These are phyloP conservation scores for Engystomops pustulosus DNA, from an alignment of 2,113 vertebrate species.

Conservation along the genomic window DNA sequence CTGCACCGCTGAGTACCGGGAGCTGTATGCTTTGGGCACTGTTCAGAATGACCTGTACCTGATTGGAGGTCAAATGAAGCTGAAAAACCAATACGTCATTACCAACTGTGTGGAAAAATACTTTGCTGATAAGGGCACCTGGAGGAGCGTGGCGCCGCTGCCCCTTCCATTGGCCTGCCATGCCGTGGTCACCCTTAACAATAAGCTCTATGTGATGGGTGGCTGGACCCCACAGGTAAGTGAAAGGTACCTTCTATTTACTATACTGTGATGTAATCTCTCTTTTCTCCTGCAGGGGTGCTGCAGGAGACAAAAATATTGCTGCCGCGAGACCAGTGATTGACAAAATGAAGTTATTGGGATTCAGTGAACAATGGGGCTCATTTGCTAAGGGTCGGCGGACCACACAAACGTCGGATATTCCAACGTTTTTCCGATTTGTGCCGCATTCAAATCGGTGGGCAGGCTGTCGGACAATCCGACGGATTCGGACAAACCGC, in stretches of 20 bases:
- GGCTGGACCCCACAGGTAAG: slow-evolving; percentile 95
- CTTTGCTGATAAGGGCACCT: slow-evolving; percentile 82
- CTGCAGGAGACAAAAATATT: not conserved
- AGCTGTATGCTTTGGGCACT: slow-evolving; percentile 86
- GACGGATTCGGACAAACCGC: too few species aligned
- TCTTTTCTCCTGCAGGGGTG: not conserved
- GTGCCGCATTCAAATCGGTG: too few species aligned
- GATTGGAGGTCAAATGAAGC: slow-evolving; percentile 92
- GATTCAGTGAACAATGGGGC: too few species aligned
- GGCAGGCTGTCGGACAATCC: too few species aligned
- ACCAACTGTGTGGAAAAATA: slow-evolving; percentile 92
- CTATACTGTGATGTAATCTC: not conserved
- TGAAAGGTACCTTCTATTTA: too few species aligned
- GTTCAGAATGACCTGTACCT: slow-evolving; percentile 84
- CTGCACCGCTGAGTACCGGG: slow-evolving; percentile 86
- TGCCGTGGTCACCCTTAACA: slow-evolving; percentile 78
- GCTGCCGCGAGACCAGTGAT: not conserved
- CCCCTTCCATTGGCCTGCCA: slow-evolving; percentile 89
- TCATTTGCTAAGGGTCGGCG: too few species aligned
- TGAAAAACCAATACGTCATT: slow-evolving; percentile 89
- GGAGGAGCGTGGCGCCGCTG: slow-evolving; percentile 85
- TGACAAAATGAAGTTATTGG: not conserved
- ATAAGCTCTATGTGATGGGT: slow-evolving; percentile 88
- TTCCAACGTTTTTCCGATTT: too few species aligned
- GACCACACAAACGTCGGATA: too few species aligned